A percentile compares a stretch with the other conserved stretches of the same genome.
These are phyloP conservation scores for Stenodera caucasica DNA, from an alignment of 2,888 invertebrate genomes.

Conservation along the genomic window DNA sequence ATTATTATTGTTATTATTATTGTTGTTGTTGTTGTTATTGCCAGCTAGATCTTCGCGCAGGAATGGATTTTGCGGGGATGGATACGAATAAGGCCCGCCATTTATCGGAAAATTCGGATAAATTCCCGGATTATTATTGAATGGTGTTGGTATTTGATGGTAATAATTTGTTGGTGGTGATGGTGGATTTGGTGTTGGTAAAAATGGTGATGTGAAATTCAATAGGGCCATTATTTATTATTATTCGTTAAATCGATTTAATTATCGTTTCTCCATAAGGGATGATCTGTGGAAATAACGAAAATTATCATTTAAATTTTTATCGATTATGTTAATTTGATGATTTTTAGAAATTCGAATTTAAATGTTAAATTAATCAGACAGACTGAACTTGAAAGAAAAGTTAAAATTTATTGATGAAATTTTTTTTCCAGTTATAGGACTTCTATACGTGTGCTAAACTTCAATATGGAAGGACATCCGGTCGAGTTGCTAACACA, in stretches of 20 bases:
- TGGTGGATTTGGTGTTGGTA: slow-evolving; percentile 46
- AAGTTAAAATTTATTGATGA: no score
- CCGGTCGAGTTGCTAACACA: slow-evolving; percentile 1
- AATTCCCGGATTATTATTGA: not conserved
- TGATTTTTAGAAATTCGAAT: not conserved
- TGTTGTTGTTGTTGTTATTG: slow-evolving; percentile 4
- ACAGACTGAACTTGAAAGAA: no score
- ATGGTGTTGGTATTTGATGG: slow-evolving; percentile 34
- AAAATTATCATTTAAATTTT: no score
- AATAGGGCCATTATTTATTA: slow-evolving; percentile 46
- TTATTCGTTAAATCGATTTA: not conserved
- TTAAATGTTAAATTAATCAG: not conserved
- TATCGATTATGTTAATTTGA: no score
- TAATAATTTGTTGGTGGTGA: slow-evolving; percentile 43
- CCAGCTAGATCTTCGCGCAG: slow-evolving; percentile 53
- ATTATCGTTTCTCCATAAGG: slow-evolving; percentile 12
- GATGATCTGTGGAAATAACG: not conserved
- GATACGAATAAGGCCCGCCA: slow-evolving; percentile 51
- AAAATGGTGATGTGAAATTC: slow-evolving; percentile 48
- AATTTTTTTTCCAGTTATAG: no score
- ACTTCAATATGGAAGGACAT: not conserved
- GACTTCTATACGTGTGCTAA: no score
- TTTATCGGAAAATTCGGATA: slow-evolving; percentile 23
- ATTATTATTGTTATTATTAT: not conserved
- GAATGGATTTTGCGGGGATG: slow-evolving; percentile 51